Evolutionary conservation across 2,888 invertebrate genomes (phyloP).

Genomic region (Scaptomyza polygonia): DNA sequence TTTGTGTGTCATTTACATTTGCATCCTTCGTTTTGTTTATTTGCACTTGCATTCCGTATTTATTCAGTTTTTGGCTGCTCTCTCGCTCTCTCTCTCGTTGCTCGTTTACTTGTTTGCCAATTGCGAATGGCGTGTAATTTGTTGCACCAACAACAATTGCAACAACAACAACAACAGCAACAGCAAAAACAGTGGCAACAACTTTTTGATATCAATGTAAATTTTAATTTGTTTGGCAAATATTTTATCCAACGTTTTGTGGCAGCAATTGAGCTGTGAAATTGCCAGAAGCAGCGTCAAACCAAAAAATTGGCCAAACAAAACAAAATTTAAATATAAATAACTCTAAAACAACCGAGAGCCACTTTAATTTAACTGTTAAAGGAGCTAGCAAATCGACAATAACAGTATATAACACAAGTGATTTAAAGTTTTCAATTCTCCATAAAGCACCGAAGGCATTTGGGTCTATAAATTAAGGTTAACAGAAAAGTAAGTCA

Average conservation of each 20-base stretch:
- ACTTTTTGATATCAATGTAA: conserved; percentile 72
- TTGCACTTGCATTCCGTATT: conserved; percentile 69
- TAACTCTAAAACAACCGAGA: conserved; percentile 14
- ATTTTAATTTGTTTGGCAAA: conserved; percentile 77
- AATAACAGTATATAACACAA: background rate
- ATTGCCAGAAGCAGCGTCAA: conserved; percentile 37
- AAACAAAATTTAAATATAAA: conserved; percentile 34
- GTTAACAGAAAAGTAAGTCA: background rate
- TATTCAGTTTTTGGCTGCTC: conserved; percentile 60
- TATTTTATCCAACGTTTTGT: conserved; percentile 64
- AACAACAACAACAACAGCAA: conserved; percentile 35
- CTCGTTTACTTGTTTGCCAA: conserved; percentile 45
- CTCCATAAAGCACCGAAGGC: background rate
- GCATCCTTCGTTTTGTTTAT: conserved; percentile 61
- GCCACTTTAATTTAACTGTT: conserved; percentile 13
- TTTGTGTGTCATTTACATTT: conserved; percentile 37
- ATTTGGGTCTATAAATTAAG: background rate
- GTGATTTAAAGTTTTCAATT: conserved; percentile 1
- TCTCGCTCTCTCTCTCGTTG: conserved; percentile 1
- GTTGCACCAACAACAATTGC: conserved; percentile 45
- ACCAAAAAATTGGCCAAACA: conserved; percentile 17
- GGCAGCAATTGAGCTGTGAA: conserved; percentile 63
- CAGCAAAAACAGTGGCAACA: conserved; percentile 29
- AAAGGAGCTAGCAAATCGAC: background rate
- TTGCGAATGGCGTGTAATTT: conserved; percentile 68